phyloP scores from a whole-genome alignment of 2,797 vertebrate genomes.

The Borostomias antarcticus region DNA sequence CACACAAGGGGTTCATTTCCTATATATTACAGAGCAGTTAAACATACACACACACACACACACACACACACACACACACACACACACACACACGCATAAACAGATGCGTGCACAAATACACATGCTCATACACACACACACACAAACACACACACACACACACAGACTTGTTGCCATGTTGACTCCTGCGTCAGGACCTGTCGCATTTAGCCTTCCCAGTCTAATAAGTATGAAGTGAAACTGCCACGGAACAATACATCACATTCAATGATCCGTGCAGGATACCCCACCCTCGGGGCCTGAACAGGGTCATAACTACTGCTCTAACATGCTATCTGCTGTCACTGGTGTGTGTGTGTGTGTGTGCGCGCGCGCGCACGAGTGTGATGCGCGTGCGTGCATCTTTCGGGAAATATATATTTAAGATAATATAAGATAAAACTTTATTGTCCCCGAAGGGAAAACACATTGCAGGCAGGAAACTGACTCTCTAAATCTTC shows the following conservation, averaged over 20 bases:
- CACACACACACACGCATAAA: background rate
- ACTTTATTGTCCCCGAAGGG: too few relatives aligned
- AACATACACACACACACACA: background rate
- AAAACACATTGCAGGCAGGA: too few relatives aligned
- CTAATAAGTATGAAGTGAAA: background rate
- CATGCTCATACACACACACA: background rate
- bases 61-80: slow-evolving; percentile 9
- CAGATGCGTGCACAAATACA: background rate
- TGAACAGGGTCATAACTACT: background rate
- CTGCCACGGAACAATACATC: slow-evolving; percentile 3
- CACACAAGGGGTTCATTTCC: slow-evolving; percentile 30
- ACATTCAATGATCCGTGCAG: background rate
- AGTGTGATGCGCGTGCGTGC: background rate
- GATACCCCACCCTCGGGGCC: too few relatives aligned
- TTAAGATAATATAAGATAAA: too few relatives aligned
- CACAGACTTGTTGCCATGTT: background rate
- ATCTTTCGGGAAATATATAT: too few relatives aligned
- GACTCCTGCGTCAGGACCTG: background rate
- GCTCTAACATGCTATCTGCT: background rate
- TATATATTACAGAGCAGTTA: slow-evolving; percentile 25
- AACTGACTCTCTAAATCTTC: too few relatives aligned
- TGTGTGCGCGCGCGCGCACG: background rate
- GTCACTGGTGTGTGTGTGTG: background rate
- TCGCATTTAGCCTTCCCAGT: background rate
- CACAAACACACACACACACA: slow-evolving; percentile 5